phyloP scores from a whole-genome alignment of 1,140 invertebrate species.

The Harpegnathos saltator region DNA sequence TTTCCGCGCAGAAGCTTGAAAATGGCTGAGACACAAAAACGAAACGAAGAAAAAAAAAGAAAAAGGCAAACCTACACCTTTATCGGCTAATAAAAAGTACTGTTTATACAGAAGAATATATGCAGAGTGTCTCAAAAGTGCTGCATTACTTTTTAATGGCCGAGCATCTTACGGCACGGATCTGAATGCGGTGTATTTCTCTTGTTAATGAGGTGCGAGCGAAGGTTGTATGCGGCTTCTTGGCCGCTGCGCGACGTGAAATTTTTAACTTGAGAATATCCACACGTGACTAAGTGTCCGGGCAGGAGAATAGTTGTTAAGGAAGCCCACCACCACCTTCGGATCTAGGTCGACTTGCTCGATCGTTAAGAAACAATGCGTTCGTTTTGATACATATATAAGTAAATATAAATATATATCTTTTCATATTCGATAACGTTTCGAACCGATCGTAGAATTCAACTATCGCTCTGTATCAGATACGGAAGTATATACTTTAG shows the following conservation, averaged over 20 bases:
- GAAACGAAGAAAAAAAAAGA: slow-evolving; percentile 20
- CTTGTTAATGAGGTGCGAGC: background rate
- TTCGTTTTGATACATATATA: slow-evolving; percentile 42
- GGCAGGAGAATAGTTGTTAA: slow-evolving; percentile 24
- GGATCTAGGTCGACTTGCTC: background rate
- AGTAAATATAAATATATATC: slow-evolving; percentile 55
- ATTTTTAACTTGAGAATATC: slow-evolving; percentile 18
- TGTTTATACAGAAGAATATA: slow-evolving; percentile 34
- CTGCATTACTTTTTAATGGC: slow-evolving; percentile 58
- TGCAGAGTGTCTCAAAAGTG: slow-evolving; percentile 46
- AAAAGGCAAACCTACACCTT: no score
- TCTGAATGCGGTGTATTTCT: slow-evolving; percentile 32
- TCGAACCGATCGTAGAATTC: slow-evolving; percentile 46
- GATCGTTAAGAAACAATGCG: slow-evolving; percentile 45
- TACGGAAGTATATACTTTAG: slow-evolving; percentile 57
- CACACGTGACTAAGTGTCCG: slow-evolving; percentile 8
- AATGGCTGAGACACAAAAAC: slow-evolving; percentile 11
- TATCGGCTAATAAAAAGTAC: slow-evolving; percentile 41
- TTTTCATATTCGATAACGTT: slow-evolving; percentile 56
- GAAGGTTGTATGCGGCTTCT: no score
- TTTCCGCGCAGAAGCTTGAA: slow-evolving; percentile 35
- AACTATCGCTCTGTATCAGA: slow-evolving; percentile 46
- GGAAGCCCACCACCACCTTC: slow-evolving; percentile 16
- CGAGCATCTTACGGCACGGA: background rate
- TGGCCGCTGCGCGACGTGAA: background rate